Evolutionary conservation across 2,113 vertebrate species (phyloP).

Genomic region (Calidris pugnax): DNA sequence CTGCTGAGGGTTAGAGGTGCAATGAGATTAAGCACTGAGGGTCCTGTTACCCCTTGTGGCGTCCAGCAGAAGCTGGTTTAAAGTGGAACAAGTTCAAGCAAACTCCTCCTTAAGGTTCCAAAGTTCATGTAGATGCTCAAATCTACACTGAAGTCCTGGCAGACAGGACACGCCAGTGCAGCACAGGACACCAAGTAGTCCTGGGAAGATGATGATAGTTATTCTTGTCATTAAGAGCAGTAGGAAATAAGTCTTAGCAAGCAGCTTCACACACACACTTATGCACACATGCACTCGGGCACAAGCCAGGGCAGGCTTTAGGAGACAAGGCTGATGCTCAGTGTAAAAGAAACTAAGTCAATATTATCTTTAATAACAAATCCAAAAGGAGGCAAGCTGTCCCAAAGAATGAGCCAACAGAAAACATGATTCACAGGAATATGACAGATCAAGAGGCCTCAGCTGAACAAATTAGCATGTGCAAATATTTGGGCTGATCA

Average conservation of each 20-base stretch:
- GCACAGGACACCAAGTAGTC: neutral
- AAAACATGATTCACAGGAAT: conserved; percentile 48
- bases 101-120: neutral
- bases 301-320: neutral
- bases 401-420: conserved; percentile 59
- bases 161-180: neutral
- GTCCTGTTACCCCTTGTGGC: neutral
- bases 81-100: neutral
- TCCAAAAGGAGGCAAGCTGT: conserved; percentile 60
- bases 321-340: conserved; percentile 9
- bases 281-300: neutral
- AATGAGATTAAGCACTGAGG: neutral
- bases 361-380: conserved; percentile 74
- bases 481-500: conserved; percentile 72
- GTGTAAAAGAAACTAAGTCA: conserved; percentile 56
- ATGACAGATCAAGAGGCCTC: conserved; percentile 39
- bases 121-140: neutral
- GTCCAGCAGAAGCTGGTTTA: neutral
- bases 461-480: conserved; percentile 65
- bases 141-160: neutral
- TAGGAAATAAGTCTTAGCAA: conserved; percentile 8
- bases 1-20: neutral
- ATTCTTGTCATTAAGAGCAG: conserved; percentile 8
- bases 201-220: neutral
- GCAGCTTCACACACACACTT: neutral